Percentiles rank a stretch among this genome's conserved stretches.
These are phyloP conservation scores for Cariama cristata DNA, from an alignment of 2,113 vertebrate genomes.

Conservation along the genomic window DNA sequence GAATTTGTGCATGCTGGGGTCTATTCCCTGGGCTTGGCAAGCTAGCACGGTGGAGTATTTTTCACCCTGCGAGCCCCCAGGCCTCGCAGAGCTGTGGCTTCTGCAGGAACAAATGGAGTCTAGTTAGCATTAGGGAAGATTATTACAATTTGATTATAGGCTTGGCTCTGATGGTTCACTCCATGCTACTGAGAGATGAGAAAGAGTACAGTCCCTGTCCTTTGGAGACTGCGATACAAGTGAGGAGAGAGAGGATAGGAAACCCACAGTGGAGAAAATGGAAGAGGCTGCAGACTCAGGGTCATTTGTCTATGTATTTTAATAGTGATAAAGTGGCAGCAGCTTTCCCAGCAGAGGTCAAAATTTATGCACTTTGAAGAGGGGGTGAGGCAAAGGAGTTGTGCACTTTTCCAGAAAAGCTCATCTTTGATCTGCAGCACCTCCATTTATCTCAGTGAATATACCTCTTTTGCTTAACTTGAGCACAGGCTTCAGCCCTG, in stretches of 20 bases:
- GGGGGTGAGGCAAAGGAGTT: not conserved
- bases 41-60: not conserved
- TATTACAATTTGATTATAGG: not conserved
- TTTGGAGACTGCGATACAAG: not conserved
- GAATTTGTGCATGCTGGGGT: not conserved
- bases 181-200: not conserved
- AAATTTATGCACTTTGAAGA: not conserved
- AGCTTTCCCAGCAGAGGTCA: not conserved
- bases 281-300: not conserved
- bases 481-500: not conserved
- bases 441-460: not conserved
- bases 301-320: not conserved
- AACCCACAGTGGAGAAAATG: not conserved
- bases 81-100: not conserved
- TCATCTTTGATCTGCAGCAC: not conserved
- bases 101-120: not conserved
- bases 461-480: not conserved
- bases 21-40: not conserved
- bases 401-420: not conserved
- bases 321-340: not conserved
- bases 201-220: not conserved
- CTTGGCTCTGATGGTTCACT: constrained; percentile 18
- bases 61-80: not conserved
- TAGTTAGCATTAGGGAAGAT: not conserved
- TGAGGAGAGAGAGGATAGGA: not conserved